These are phyloP conservation scores for Drosophila kohkoa DNA, from an alignment of 1,140 invertebrate genomes.

Conservation along the genomic window DNA sequence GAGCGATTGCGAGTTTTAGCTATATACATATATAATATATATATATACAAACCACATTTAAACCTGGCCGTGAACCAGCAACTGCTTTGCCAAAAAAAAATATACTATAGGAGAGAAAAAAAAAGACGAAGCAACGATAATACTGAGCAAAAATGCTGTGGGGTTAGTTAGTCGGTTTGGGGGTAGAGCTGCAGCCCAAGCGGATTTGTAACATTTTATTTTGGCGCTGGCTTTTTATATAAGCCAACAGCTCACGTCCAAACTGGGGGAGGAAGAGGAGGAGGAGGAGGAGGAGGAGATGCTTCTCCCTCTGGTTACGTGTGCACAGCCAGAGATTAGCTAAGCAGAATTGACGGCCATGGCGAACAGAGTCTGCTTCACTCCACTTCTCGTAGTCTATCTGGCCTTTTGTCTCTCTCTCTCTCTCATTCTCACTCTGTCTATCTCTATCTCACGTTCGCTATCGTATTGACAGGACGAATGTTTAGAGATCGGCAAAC, in stretches of 20 bases:
- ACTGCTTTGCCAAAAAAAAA: background rate
- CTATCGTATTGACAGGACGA: conserved; percentile 28
- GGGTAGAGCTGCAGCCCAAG: conserved; percentile 38
- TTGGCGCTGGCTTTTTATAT: conserved; percentile 48
- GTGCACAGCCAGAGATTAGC: conserved; percentile 71
- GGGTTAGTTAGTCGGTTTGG: background rate
- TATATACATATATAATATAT: background rate
- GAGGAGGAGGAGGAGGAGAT: conserved; percentile 10
- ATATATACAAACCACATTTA: conserved; percentile 5
- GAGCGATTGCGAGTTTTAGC: too few relatives aligned
- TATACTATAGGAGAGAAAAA: background rate
- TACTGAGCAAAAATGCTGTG: background rate
- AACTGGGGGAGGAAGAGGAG: background rate
- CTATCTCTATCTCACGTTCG: conserved; percentile 3
- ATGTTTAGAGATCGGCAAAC: conserved; percentile 21
- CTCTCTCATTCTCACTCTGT: background rate
- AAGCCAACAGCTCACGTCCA: conserved; percentile 50
- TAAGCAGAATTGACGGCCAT: conserved; percentile 76
- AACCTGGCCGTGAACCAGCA: conserved; percentile 1
- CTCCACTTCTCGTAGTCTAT: background rate
- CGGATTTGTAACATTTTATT: conserved; percentile 65
- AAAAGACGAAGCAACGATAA: background rate
- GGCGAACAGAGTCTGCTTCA: background rate
- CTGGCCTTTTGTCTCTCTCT: too few relatives aligned
- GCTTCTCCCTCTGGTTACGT: conserved; percentile 56